phyloP scores from a whole-genome alignment of 2,113 vertebrate species.

The Centropristis striata region DNA sequence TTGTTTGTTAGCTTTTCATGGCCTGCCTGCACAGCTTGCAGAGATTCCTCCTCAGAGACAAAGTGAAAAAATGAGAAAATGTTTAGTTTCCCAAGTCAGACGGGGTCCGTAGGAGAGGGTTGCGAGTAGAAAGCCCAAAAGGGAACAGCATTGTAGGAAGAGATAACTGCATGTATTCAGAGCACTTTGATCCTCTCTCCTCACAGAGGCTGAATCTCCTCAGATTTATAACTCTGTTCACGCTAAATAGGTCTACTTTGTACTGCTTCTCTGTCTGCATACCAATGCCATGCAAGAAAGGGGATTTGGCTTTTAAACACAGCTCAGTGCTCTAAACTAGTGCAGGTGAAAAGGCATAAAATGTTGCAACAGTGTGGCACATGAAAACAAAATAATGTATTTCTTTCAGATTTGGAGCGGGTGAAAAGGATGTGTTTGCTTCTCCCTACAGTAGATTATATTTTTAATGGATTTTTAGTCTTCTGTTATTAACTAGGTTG shows the following conservation, averaged over 20 bases:
- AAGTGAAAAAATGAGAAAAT: constrained; percentile 16
- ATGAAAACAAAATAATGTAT: neutral
- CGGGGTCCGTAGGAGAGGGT: constrained; percentile 4
- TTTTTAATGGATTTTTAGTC: constrained; percentile 19
- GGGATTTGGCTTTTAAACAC: constrained; percentile 19
- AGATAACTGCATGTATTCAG: constrained; percentile 48
- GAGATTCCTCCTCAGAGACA: constrained; percentile 21
- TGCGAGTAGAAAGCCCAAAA: constrained; percentile 29
- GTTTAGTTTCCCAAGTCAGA: constrained; percentile 7
- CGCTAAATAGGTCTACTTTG: constrained; percentile 42
- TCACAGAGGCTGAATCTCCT: constrained; percentile 51
- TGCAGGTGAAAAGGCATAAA: neutral
- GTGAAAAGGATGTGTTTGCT: constrained; percentile 5
- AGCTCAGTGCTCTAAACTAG: neutral
- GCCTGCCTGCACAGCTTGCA: neutral
- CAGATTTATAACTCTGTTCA: constrained; percentile 34
- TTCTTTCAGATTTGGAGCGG: neutral
- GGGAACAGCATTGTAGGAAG: constrained; percentile 23
- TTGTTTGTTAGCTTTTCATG: constrained; percentile 9
- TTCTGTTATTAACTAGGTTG: neutral
- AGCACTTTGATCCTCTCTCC: constrained; percentile 55
- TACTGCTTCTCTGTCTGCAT: constrained; percentile 37
- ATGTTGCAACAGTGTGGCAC: neutral
- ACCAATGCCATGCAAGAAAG: constrained; percentile 27
- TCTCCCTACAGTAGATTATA: neutral